Evolutionary conservation across 2,113 vertebrate genomes (phyloP).

Genomic region (Stomatorhinus ivindoensis): DNA sequence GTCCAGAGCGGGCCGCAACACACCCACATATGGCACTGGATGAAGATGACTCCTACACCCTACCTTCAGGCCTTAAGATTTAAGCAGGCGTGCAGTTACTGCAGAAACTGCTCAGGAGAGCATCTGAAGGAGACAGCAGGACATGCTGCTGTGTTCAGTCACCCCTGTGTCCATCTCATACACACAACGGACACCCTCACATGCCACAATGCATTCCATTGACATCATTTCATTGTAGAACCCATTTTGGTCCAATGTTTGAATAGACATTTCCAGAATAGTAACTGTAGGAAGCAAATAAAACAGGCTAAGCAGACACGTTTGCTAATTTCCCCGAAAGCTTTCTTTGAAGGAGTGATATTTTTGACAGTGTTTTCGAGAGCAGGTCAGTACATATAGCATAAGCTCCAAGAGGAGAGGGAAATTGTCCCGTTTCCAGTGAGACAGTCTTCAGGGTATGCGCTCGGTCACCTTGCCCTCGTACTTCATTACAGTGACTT

Average conservation of each 20-base stretch:
- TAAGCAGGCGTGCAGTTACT: neutral
- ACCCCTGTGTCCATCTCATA: neutral
- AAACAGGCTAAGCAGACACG: neutral
- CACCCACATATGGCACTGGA: constrained; percentile 39
- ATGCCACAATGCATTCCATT: neutral
- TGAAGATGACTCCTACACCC: constrained; percentile 48
- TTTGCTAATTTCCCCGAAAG: neutral
- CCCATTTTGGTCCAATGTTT: neutral
- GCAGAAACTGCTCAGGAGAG: neutral
- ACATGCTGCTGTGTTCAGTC: neutral
- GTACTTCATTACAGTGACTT: neutral
- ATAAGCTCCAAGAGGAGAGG: neutral
- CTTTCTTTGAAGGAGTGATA: neutral
- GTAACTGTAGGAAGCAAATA: neutral
- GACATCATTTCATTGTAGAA: neutral
- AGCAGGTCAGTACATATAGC: neutral
- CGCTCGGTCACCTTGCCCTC: constrained; percentile 10
- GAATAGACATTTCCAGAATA: neutral
- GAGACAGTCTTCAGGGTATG: neutral
- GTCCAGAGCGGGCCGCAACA: constrained; percentile 45
- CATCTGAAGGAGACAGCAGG: neutral
- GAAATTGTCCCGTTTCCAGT: neutral
- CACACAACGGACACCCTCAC: neutral
- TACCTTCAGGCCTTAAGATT: constrained; percentile 14
- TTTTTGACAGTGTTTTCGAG: neutral